phyloP scores from a whole-genome alignment of 2,797 vertebrate species.

The Smutsia gigantea region DNA sequence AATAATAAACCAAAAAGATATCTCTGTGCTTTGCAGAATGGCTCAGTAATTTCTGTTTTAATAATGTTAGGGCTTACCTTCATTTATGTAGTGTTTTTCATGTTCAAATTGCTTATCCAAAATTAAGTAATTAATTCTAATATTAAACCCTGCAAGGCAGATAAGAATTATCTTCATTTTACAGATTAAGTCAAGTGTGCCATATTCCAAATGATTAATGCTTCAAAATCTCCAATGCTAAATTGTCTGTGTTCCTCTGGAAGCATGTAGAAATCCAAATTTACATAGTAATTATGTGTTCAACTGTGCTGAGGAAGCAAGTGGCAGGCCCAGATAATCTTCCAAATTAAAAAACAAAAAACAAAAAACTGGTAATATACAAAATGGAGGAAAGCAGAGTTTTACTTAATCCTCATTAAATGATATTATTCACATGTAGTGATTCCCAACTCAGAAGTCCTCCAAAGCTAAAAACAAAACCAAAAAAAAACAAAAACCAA shows the following conservation, averaged over 20 bases:
- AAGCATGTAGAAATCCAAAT: conserved; percentile 72
- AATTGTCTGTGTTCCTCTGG: conserved; percentile 56
- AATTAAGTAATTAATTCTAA: conserved; percentile 76
- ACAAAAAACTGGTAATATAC: background rate
- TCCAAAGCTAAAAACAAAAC: conserved; percentile 32
- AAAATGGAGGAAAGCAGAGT: background rate
- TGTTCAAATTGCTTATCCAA: conserved; percentile 67
- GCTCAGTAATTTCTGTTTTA: conserved; percentile 54
- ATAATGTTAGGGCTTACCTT: conserved; percentile 56
- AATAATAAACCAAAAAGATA: conserved; percentile 34
- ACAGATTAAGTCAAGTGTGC: conserved; percentile 68
- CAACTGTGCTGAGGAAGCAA: conserved; percentile 75
- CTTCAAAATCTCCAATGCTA: conserved; percentile 62
- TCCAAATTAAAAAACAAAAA: background rate
- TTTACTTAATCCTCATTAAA: conserved; percentile 25
- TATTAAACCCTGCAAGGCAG: conserved; percentile 52
- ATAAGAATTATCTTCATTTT: conserved; percentile 78
- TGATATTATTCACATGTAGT: conserved; percentile 49
- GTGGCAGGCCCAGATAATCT: conserved; percentile 71
- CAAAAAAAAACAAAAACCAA: background rate
- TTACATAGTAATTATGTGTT: conserved; percentile 80
- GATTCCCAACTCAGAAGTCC: conserved; percentile 29
- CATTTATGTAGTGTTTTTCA: conserved; percentile 56
- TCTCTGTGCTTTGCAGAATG: background rate
- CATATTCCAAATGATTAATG: conserved; percentile 72